Conservation (phyloP, 2,888 invertebrate species). For the Lysandra coridon region DNA sequence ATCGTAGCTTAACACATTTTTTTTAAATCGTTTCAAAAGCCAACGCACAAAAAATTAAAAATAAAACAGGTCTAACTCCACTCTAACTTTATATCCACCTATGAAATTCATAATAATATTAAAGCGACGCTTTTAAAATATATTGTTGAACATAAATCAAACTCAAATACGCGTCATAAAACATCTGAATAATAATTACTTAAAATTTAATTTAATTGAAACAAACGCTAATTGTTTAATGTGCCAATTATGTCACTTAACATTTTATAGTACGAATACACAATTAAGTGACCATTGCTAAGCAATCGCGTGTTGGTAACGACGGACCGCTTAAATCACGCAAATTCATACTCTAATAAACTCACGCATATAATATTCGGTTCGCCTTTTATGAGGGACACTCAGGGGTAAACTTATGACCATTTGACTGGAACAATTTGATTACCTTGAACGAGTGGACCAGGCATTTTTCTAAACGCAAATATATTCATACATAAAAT, state of each 20-base stretch:
- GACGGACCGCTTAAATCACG: slow-evolving; percentile 7
- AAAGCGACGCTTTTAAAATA: too few relatives aligned
- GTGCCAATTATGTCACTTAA: not conserved
- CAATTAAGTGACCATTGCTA: not conserved
- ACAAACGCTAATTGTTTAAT: not conserved
- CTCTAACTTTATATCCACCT: too few relatives aligned
- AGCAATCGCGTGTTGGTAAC: slow-evolving; percentile 1
- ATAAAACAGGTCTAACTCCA: too few relatives aligned
- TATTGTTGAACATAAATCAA: not conserved
- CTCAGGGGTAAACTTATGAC: slow-evolving; percentile 43
- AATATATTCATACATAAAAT: not conserved
- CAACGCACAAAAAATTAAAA: too few relatives aligned
- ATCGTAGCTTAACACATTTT: too few relatives aligned
- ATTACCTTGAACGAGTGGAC: slow-evolving; percentile 47
- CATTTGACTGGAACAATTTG: slow-evolving; percentile 51
- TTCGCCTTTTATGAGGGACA: slow-evolving; percentile 16
- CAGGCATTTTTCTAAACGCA: slow-evolving; percentile 8
- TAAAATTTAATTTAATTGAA: not conserved
- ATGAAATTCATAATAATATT: too few relatives aligned
- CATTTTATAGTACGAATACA: not conserved
- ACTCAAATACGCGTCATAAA: not conserved
- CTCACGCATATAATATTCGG: slow-evolving; percentile 14
- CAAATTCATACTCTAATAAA: slow-evolving; percentile 26
- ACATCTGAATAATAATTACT: not conserved
- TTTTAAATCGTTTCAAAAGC: too few relatives aligned